A percentile compares a stretch with the other conserved stretches of the same genome.
Conservation (phyloP, 1,140 invertebrate species). For the Magallana angulata region DNA sequence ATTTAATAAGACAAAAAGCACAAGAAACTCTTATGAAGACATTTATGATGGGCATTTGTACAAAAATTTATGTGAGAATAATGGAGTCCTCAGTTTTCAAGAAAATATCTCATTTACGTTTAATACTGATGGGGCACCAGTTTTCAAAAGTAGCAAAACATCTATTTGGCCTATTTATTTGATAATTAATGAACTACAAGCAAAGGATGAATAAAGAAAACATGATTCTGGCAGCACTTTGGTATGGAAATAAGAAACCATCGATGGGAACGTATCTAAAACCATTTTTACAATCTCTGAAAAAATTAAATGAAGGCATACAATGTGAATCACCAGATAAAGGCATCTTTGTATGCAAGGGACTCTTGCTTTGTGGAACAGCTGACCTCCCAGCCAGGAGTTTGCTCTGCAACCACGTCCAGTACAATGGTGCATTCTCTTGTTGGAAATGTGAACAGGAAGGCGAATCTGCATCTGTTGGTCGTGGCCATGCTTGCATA, state of each 20-base stretch:
- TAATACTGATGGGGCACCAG: conserved; percentile 55
- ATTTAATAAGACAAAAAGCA: conserved; percentile 41
- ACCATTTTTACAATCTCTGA: conserved; percentile 31
- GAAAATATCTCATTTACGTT: conserved; percentile 55
- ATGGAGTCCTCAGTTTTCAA: conserved; percentile 20
- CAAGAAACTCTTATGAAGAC: conserved; percentile 13
- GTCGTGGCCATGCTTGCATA: not conserved
- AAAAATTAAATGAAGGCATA: conserved; percentile 33
- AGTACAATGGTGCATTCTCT: conserved; percentile 46
- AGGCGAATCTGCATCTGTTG: not conserved
- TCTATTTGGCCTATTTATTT: conserved; percentile 56
- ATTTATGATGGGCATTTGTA: conserved; percentile 51
- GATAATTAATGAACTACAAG: conserved; percentile 54
- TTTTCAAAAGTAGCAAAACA: conserved; percentile 52
- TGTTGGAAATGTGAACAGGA: conserved; percentile 38
- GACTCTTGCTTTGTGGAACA: conserved; percentile 24
- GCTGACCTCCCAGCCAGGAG: conserved; percentile 48
- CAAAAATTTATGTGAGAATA: not conserved
- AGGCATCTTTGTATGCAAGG: not conserved
- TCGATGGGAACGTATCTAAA: conserved; percentile 38
- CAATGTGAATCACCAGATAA: not conserved
- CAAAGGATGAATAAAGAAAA: conserved; percentile 47
- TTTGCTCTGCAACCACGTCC: conserved; percentile 41
- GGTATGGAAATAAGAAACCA: conserved; percentile 54
- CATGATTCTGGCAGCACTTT: conserved; percentile 45